Conservation (phyloP, 1,140 invertebrate species). For the Scaptomyza montana region DNA sequence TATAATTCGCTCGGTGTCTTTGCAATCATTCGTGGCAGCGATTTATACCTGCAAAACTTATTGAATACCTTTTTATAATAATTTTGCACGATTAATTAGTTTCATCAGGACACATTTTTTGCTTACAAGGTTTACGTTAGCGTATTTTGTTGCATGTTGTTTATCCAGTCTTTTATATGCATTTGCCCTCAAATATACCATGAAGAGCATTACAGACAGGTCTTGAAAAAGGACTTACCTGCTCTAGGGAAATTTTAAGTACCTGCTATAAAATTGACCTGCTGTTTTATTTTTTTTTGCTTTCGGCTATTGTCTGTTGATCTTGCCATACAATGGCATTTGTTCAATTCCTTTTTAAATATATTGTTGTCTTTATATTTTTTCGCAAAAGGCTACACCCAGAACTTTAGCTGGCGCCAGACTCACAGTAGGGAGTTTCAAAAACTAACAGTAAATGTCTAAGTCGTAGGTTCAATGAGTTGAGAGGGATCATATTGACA, state of each 20-base stretch:
- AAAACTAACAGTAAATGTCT: constrained; percentile 5
- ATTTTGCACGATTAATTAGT: too few species aligned
- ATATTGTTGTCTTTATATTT: constrained; percentile 26
- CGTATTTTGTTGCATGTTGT: too few species aligned
- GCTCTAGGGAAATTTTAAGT: constrained; percentile 9
- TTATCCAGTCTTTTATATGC: not conserved
- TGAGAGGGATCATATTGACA: constrained; percentile 13
- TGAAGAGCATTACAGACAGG: not conserved
- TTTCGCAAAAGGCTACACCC: constrained; percentile 52
- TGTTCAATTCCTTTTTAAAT: constrained; percentile 29
- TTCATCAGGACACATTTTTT: too few species aligned
- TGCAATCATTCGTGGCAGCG: too few species aligned
- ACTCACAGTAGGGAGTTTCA: constrained; percentile 58
- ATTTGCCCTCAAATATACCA: not conserved
- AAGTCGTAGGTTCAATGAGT: constrained; percentile 40
- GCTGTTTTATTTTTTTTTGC: constrained; percentile 44
- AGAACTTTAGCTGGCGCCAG: constrained; percentile 71
- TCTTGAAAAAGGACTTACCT: constrained; percentile 19
- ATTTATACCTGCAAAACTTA: too few species aligned
- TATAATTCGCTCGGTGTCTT: too few species aligned
- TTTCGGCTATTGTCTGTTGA: constrained; percentile 33
- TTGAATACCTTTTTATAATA: too few species aligned
- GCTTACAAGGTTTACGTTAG: too few species aligned
- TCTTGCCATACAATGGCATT: constrained; percentile 60
- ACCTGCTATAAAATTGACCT: constrained; percentile 47